phyloP scores from a whole-genome alignment of 1,140 invertebrate genomes.

The Drosophila novamexicana region DNA sequence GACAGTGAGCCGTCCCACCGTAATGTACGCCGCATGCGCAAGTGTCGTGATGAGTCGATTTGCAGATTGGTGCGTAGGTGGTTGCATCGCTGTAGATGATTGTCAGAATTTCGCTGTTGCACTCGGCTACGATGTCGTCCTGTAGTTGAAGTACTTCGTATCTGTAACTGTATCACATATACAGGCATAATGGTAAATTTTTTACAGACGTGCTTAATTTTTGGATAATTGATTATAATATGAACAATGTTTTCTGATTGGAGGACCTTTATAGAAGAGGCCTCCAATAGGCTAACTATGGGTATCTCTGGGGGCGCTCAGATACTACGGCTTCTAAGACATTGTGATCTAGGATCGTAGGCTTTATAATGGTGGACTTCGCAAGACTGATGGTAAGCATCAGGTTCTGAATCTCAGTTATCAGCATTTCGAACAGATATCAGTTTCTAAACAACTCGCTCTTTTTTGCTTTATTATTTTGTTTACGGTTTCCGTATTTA shows the following conservation, averaged over 20 bases:
- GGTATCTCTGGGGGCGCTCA: background rate
- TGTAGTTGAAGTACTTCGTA: background rate
- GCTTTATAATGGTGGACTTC: too few species aligned
- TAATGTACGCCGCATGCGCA: slow-evolving; percentile 1
- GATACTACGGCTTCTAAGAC: background rate
- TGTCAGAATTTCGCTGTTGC: background rate
- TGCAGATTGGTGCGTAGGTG: background rate
- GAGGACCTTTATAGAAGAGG: background rate
- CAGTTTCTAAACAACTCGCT: background rate
- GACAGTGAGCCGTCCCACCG: background rate
- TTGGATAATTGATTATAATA: background rate
- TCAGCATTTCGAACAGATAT: background rate
- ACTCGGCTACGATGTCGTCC: background rate
- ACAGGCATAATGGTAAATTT: background rate
- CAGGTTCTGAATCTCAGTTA: background rate
- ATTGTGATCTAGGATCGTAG: background rate
- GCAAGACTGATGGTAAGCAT: background rate
- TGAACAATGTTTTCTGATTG: background rate
- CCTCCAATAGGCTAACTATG: background rate
- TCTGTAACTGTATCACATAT: background rate
- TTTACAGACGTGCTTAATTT: background rate
- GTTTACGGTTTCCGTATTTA: background rate
- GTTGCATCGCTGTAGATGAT: background rate
- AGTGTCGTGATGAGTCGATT: background rate
- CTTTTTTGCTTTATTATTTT: background rate